These are phyloP conservation scores for Latheticus oryzae DNA, from an alignment of 2,888 invertebrate genomes.

Conservation along the genomic window DNA sequence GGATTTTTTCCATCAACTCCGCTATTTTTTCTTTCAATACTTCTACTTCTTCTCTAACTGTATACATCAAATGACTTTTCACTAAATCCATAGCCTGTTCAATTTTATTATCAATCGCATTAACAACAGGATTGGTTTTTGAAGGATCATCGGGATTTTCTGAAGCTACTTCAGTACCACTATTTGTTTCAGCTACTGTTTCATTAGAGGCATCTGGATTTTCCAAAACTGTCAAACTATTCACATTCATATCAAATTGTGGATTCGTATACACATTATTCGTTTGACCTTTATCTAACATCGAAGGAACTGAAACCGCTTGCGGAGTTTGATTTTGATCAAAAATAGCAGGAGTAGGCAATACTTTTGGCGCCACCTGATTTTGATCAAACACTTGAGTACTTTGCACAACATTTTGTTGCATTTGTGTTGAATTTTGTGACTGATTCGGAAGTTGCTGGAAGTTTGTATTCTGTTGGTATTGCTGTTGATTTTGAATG, in stretches of 20 bases:
- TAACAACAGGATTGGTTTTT: constrained; percentile 66
- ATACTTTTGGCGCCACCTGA: constrained; percentile 37
- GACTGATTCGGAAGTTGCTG: constrained; percentile 42
- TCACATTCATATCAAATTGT: constrained; percentile 61
- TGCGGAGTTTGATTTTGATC: constrained; percentile 39
- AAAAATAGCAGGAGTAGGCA: constrained; percentile 27
- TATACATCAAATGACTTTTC: constrained; percentile 83
- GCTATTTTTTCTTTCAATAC: constrained; percentile 80
- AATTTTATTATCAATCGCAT: constrained; percentile 83
- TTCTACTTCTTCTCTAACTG: constrained; percentile 82
- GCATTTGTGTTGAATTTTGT: constrained; percentile 46
- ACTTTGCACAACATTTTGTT: constrained; percentile 46
- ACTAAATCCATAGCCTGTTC: constrained; percentile 85
- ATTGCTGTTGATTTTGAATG: constrained; percentile 40
- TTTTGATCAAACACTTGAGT: constrained; percentile 26
- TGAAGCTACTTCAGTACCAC: constrained; percentile 47
- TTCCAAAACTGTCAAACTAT: constrained; percentile 56
- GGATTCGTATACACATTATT: constrained; percentile 63
- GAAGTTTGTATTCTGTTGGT: constrained; percentile 50
- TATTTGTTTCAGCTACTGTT: constrained; percentile 46
- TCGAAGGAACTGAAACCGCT: constrained; percentile 43
- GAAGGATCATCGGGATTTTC: constrained; percentile 57
- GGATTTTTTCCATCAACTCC: constrained; percentile 77
- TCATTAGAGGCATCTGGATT: constrained; percentile 46
- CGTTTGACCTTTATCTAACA: constrained; percentile 50